A percentile compares a stretch with the other conserved stretches of the same genome.
phyloP scores from a whole-genome alignment of 2,888 invertebrate species.

The Halocaridina rubra region DNA sequence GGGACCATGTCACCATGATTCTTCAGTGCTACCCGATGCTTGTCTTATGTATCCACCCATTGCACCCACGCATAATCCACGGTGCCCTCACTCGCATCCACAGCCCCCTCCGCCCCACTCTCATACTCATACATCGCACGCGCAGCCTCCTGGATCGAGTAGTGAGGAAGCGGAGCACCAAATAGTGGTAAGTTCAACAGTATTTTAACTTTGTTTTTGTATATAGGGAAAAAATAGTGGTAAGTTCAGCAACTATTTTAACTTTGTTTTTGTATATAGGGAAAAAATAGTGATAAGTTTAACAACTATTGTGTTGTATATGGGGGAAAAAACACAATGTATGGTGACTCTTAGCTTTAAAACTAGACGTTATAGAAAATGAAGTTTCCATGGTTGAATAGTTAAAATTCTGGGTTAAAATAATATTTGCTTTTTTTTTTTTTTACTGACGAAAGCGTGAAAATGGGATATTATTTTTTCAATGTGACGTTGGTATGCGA shows the following conservation, averaged over 20 bases:
- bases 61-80: slow-evolving; percentile 10
- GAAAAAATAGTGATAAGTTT: slow-evolving; percentile 28
- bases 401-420: too few relatives aligned
- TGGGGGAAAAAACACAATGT: neutral
- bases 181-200: slow-evolving; percentile 52
- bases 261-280: neutral
- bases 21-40: slow-evolving; percentile 3
- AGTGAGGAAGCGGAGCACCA: slow-evolving; percentile 63
- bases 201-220: neutral
- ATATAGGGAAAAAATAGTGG: neutral
- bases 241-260: slow-evolving; percentile 25
- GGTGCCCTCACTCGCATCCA: slow-evolving; percentile 9
- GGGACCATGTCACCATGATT: slow-evolving; percentile 21
- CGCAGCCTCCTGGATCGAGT: slow-evolving; percentile 60
- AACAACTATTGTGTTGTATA: neutral
- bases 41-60: slow-evolving; percentile 62
- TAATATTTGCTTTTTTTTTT: too few relatives aligned
- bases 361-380: too few relatives aligned
- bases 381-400: too few relatives aligned
- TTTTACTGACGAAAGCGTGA: too few relatives aligned
- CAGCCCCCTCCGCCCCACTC: slow-evolving; percentile 22
- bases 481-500: too few relatives aligned
- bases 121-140: neutral
- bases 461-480: too few relatives aligned
- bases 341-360: too few relatives aligned